phyloP scores from a whole-genome alignment of 2,113 vertebrate genomes.

The Istiophorus platypterus region DNA sequence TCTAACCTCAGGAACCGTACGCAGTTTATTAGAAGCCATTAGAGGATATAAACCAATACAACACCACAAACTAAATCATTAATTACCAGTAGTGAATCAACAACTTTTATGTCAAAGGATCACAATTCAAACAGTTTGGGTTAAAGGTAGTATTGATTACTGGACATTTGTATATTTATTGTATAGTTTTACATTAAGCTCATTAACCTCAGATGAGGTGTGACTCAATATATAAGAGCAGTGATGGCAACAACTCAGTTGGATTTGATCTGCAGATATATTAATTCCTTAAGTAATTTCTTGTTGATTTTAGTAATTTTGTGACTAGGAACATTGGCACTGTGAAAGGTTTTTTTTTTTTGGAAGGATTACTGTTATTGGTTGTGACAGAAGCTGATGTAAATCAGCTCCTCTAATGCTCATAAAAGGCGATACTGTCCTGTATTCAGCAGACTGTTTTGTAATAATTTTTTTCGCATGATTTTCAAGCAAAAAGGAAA shows the following conservation, averaged over 20 bases:
- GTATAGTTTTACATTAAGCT: neutral
- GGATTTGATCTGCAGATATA: no score
- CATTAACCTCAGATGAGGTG: neutral
- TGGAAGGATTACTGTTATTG: neutral
- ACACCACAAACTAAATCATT: neutral
- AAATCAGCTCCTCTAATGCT: conserved; percentile 15
- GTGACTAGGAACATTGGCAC: neutral
- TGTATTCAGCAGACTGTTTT: neutral
- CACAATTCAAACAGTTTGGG: no score
- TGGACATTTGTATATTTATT: neutral
- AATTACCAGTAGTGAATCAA: no score
- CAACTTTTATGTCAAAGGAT: no score
- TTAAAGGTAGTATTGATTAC: neutral
- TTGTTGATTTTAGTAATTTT: neutral
- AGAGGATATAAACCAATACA: neutral
- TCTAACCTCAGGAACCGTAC: neutral
- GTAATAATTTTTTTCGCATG: neutral
- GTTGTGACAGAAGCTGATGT: conserved; percentile 13
- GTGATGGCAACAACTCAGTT: no score
- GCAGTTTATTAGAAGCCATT: neutral
- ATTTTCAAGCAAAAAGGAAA: no score
- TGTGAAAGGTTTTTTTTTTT: neutral
- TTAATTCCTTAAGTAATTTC: no score
- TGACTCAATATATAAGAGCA: neutral
- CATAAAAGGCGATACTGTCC: neutral